Conservation (phyloP, 2,113 vertebrate species). For the Hiodon alosoides region DNA sequence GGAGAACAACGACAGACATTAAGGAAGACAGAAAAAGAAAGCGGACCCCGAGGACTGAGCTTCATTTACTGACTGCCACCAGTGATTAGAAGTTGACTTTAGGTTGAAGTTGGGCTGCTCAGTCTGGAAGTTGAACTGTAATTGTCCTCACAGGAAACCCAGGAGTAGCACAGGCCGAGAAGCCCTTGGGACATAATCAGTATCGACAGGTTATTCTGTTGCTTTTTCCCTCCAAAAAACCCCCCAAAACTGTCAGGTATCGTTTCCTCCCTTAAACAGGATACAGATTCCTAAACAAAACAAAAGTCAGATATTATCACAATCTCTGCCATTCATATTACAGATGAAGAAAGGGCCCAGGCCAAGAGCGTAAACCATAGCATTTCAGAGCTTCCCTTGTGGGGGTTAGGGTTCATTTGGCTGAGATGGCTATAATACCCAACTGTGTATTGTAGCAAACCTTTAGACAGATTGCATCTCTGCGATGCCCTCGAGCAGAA, state of each 20-base stretch:
- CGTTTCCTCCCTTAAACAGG: no score
- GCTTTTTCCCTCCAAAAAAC: no score
- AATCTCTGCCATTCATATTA: no score
- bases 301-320: no score
- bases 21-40: neutral
- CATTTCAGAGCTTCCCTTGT: neutral
- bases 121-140: slow-evolving; percentile 5
- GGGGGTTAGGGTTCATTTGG: slow-evolving; percentile 1
- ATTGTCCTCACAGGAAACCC: slow-evolving; percentile 2
- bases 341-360: no score
- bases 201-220: no score
- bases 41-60: neutral
- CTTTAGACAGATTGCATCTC: slow-evolving; percentile 22
- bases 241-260: no score
- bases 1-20: neutral
- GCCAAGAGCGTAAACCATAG: slow-evolving; percentile 1
- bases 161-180: neutral
- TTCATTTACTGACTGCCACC: slow-evolving; percentile 7
- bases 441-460: slow-evolving; percentile 18
- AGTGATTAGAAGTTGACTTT: slow-evolving; percentile 1
- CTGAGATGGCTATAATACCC: neutral
- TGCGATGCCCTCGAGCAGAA: neutral
- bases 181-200: neutral
- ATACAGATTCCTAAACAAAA: no score
- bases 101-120: slow-evolving; percentile 3